Base-by-base conservation (phyloP, 2,113 vertebrate species). In the Ornithorhynchus anatinus region DNA sequence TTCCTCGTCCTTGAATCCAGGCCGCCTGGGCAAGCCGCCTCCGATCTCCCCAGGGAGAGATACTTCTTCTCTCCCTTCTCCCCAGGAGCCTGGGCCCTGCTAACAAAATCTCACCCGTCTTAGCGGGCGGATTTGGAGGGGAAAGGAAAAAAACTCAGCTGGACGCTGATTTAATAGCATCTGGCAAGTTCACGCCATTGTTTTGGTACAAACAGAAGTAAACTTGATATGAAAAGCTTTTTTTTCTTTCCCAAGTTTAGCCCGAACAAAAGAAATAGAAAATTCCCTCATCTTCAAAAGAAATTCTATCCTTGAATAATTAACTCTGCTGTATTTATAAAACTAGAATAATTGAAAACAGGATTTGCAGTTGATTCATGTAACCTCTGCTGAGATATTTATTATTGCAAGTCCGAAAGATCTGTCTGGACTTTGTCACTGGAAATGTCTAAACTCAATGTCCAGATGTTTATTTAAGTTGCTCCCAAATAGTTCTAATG, bases 331-430 rank as follows among this genome's bases (percentile, higher is more conserved):
- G 88, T 92, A 94, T 94, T 93, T 95, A 93, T 95, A 93, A 93
- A 93, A 95, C 91, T 88, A 92, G 94, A 95, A 95, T 97, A 97
- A 98, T 97, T 97, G 96, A 95, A 95, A 94, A 96, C 96, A 98
- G 95, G 89, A 90, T 92, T 92, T 89, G 85, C 91, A 89, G 94
- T 93, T 94, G 94, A 96, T 97, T 94, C 93, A 95, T 95, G 92
- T 85, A 91, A 92, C 92, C 93, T 89, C 79, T 59, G 71, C 84
- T 92, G 91, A 92, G 94, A 95, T 96, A 95, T 96, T 98, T 96
- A 96, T 97, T 96, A 95, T 96, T 95, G 91, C 90, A 96, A 92
- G 94, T 95, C 94, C 85, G 91, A 84, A 89, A 91, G 90, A 92
- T 91, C 91, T 92, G 92, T 95, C 95, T 97, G 95, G 92, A 94